Conservation (phyloP, 2,888 invertebrate species). For the Gisinianus flammeolus region DNA sequence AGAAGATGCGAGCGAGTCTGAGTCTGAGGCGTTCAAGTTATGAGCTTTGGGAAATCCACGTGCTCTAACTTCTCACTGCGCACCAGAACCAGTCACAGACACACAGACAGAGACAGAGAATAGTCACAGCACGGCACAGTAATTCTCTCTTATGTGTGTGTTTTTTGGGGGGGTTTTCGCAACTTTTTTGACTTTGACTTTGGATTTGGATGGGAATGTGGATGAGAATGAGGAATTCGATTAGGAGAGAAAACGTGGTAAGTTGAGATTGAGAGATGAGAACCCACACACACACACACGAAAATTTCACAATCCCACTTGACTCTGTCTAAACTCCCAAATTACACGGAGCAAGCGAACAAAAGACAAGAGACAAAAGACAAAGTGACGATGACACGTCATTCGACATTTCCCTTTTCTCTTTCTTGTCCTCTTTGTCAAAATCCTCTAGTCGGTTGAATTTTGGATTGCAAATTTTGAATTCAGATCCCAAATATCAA, state of each 20-base stretch:
- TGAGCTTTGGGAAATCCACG: not conserved
- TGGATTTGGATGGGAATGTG: no score
- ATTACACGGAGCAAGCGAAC: no score
- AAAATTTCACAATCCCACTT: no score
- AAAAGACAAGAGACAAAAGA: not conserved
- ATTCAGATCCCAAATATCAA: not conserved
- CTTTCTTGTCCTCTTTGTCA: not conserved
- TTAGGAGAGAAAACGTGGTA: not conserved
- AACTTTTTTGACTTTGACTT: no score
- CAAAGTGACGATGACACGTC: not conserved
- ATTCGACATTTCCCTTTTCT: not conserved
- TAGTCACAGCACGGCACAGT: no score
- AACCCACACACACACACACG: not conserved
- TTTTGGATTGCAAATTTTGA: not conserved
- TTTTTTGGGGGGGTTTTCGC: no score
- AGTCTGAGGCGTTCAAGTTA: not conserved
- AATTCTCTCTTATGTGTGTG: no score
- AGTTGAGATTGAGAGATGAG: not conserved
- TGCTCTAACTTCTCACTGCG: not conserved
- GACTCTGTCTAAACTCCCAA: no score
- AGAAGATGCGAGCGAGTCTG: not conserved
- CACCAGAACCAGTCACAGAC: not conserved
- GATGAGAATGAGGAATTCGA: not conserved
- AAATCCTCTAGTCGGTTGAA: not conserved
- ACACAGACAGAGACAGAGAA: not conserved